A percentile compares a stretch with the other conserved stretches of the same genome.
Conservation (phyloP, 1,140 invertebrate species). For the Drosophila sp. region DNA sequence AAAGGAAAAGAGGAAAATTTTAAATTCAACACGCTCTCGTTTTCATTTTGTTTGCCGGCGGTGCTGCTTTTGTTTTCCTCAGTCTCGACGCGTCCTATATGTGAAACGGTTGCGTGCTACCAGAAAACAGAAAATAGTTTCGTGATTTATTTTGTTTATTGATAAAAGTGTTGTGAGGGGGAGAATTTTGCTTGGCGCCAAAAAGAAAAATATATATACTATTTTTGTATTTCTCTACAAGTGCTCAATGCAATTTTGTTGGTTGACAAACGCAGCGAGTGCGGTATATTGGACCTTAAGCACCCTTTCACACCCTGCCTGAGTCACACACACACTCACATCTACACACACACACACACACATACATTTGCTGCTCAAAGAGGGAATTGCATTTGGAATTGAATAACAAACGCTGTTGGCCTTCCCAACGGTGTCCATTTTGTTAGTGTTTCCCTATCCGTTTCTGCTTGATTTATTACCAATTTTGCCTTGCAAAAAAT, state of each 20-base stretch:
- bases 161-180: constrained; percentile 10
- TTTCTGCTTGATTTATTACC: constrained; percentile 40
- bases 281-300: constrained; percentile 47
- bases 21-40: constrained; percentile 10
- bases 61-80: constrained; percentile 39
- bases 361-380: constrained; percentile 26
- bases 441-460: constrained; percentile 42
- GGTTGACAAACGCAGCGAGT: constrained; percentile 72
- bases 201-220: constrained; percentile 25
- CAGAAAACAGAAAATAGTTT: constrained; percentile 21
- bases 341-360: not conserved
- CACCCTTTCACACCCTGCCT: not conserved
- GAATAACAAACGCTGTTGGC: constrained; percentile 59
- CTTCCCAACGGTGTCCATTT: constrained; percentile 54
- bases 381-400: constrained; percentile 64
- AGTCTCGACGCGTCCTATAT: constrained; percentile 36
- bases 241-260: constrained; percentile 79
- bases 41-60: constrained; percentile 22
- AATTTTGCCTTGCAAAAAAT: constrained; percentile 13
- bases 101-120: constrained; percentile 38
- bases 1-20: too few relatives aligned
- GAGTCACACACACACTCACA: constrained; percentile 3
- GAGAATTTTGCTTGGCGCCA: constrained; percentile 44
- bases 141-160: constrained; percentile 36
- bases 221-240: constrained; percentile 10